Conservation (phyloP, 2,888 invertebrate genomes). For the Elegia similella region DNA sequence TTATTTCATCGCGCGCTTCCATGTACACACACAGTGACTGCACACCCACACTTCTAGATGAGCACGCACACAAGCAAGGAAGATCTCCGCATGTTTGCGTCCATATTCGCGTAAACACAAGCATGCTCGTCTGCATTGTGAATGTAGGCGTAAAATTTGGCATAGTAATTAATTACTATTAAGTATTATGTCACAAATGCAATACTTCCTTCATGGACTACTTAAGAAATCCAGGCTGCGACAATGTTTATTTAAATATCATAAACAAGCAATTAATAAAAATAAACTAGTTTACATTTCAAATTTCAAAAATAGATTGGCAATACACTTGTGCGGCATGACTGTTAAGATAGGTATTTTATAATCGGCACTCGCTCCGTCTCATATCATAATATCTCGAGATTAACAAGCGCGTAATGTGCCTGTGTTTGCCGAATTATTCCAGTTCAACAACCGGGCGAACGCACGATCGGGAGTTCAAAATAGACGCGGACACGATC, state of each 20-base stretch:
- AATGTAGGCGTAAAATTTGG: conserved; percentile 53
- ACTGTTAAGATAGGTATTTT: conserved; percentile 39
- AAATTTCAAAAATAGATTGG: conserved; percentile 3
- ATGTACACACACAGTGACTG: conserved; percentile 72
- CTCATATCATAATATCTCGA: conserved; percentile 56
- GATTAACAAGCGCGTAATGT: conserved; percentile 72
- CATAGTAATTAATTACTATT: conserved; percentile 54
- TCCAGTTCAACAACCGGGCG: conserved; percentile 79
- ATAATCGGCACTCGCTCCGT: conserved; percentile 45
- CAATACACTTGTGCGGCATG: conserved; percentile 7
- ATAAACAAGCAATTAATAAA: conserved; percentile 11
- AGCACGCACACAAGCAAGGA: conserved; percentile 56
- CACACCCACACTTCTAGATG: conserved; percentile 57
- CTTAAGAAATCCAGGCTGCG: not conserved
- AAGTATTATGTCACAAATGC: conserved; percentile 46
- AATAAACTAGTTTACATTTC: conserved; percentile 1
- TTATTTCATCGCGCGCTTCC: conserved; percentile 82
- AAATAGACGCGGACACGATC: conserved; percentile 73
- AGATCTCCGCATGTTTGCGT: conserved; percentile 69
- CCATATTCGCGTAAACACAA: conserved; percentile 71
- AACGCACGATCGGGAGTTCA: conserved; percentile 73
- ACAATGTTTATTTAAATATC: conserved; percentile 15
- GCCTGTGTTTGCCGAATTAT: conserved; percentile 79
- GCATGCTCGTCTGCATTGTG: conserved; percentile 58
- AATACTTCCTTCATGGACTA: conserved; percentile 1